phyloP scores from a whole-genome alignment of 30 jellyfish, hydroid and myxozoan species.

The Mastigias papua region DNA sequence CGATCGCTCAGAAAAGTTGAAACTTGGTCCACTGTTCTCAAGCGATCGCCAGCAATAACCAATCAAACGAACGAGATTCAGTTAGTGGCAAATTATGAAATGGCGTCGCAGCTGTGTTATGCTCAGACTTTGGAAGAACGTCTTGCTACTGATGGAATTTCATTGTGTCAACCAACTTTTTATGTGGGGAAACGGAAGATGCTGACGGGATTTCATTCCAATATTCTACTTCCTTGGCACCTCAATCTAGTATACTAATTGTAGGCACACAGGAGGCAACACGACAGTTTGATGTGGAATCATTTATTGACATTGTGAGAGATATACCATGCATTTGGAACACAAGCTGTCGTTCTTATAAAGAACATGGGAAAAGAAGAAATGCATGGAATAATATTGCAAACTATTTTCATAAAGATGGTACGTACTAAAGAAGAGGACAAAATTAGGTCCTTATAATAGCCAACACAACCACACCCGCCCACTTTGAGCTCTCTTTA shows the following conservation, averaged over 20 bases:
- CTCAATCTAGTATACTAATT: neutral
- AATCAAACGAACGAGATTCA: neutral
- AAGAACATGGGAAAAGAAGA: neutral
- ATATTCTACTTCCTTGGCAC: neutral
- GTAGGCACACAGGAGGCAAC: neutral
- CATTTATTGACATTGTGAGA: neutral
- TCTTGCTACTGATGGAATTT: neutral
- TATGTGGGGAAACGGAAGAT: neutral
- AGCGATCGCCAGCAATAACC: neutral
- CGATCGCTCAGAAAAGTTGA: neutral
- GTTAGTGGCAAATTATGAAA: neutral
- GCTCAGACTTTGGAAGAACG: neutral
- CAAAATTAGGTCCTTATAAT: neutral
- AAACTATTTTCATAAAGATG: neutral
- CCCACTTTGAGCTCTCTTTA: too few species aligned
- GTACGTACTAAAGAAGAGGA: neutral
- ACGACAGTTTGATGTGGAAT: neutral
- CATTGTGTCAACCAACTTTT: too few species aligned
- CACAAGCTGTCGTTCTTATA: neutral
- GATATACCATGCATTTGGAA: neutral
- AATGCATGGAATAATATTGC: conserved; percentile 1
- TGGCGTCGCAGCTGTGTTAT: neutral
- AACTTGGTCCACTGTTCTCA: neutral
- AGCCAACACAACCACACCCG: too few species aligned
- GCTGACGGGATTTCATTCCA: neutral